Percentiles rank a stretch among this genome's conserved stretches.
Evolutionary conservation across 2,113 vertebrate species (phyloP).

Genomic region (Natator depressus): DNA sequence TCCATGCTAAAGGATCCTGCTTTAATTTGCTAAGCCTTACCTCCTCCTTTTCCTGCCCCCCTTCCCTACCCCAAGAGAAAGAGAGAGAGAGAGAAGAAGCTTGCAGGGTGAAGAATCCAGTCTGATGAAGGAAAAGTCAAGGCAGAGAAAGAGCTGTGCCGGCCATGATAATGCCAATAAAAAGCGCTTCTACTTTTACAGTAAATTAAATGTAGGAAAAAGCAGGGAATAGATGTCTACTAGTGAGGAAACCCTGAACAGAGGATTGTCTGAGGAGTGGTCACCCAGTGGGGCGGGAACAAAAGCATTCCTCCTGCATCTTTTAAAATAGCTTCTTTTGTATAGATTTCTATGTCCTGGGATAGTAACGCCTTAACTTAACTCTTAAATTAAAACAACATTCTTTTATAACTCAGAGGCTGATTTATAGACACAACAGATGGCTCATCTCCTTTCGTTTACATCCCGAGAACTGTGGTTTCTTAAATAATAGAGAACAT

Average conservation of each 20-base stretch:
- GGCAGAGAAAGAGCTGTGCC: background rate
- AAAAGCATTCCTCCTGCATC: background rate
- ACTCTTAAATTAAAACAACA: conserved; percentile 54
- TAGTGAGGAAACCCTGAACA: background rate
- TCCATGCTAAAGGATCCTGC: background rate
- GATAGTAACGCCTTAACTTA: conserved; percentile 52
- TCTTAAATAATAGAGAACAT: conserved; percentile 56
- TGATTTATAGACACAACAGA: conserved; percentile 67
- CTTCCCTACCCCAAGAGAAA: background rate
- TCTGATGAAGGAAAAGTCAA: background rate
- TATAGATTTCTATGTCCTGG: background rate
- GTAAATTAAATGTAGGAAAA: background rate
- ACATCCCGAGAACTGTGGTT: background rate
- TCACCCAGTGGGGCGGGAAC: background rate
- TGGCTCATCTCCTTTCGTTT: conserved; percentile 56
- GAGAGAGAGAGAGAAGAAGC: background rate
- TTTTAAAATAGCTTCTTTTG: background rate
- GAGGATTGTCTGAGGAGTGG: background rate
- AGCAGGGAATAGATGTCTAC: background rate
- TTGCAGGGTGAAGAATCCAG: background rate
- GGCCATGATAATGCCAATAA: background rate
- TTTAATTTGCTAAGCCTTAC: background rate
- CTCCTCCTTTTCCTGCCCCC: background rate
- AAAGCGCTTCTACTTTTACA: background rate
- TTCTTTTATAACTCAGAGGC: conserved; percentile 32